phyloP scores from a whole-genome alignment of 2,113 vertebrate species.

The Excalfactoria chinensis region DNA sequence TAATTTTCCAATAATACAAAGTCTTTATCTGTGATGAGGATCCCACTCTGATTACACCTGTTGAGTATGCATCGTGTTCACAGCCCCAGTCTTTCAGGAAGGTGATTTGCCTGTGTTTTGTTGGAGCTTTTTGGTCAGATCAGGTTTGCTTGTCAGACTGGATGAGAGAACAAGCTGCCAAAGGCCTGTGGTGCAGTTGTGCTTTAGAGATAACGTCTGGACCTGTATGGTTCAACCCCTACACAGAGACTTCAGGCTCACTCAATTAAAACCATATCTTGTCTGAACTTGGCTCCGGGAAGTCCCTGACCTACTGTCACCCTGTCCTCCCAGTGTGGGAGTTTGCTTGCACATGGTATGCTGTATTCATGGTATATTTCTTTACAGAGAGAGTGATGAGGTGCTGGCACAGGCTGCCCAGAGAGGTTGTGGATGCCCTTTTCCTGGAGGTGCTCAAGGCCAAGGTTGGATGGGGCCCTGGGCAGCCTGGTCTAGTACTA shows the following conservation, averaged over 20 bases:
- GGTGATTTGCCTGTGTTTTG: neutral
- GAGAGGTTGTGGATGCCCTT: no score
- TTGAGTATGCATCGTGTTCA: neutral
- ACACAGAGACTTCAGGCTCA: neutral
- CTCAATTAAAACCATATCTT: neutral
- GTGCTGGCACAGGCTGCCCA: no score
- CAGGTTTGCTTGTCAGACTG: neutral
- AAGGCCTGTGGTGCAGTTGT: accelerated
- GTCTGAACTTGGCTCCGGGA: neutral
- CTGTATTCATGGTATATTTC: neutral
- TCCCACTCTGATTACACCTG: neutral
- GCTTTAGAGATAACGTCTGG: neutral
- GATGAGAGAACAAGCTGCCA: neutral
- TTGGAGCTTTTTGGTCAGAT: neutral
- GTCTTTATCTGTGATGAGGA: neutral
- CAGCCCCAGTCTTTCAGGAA: accelerated
- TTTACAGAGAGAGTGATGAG: no score
- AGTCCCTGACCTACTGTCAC: accelerated
- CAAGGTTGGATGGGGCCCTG: no score
- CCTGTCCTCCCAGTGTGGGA: neutral
- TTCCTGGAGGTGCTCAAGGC: no score
- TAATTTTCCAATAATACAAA: neutral
- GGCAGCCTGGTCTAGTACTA: no score
- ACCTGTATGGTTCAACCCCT: neutral
- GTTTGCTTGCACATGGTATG: neutral